phyloP scores from a whole-genome alignment of 2,113 vertebrate species.

The Acanthisitta chloris region DNA sequence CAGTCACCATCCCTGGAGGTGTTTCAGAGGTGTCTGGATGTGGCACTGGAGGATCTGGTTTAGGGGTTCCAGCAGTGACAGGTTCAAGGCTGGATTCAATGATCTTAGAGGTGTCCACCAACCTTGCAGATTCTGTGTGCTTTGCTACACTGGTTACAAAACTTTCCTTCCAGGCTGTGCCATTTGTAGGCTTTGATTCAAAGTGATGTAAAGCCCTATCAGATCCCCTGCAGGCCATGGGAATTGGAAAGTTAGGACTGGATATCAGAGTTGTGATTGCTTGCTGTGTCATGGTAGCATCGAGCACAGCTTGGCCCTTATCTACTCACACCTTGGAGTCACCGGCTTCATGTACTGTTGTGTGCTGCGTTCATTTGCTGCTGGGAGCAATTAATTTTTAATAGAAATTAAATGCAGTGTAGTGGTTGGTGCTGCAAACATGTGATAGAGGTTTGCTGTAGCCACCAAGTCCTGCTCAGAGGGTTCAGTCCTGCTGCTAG shows the following conservation, averaged over 20 bases:
- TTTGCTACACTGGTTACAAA: neutral
- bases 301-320: neutral
- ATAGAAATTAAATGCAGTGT: neutral
- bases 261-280: neutral
- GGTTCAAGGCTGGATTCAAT: too few species aligned
- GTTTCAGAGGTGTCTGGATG: too few species aligned
- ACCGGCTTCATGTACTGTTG: neutral
- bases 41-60: too few species aligned
- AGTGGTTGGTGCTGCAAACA: neutral
- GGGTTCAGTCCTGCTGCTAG: neutral
- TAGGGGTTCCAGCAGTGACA: too few species aligned
- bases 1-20: too few species aligned
- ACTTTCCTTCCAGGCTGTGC: neutral
- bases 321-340: neutral
- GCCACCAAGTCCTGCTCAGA: neutral
- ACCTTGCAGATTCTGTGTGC: neutral
- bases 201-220: neutral
- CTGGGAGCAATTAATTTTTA: neutral
- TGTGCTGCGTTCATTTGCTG: neutral
- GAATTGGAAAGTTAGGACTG: neutral
- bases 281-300: neutral
- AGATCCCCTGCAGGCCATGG: neutral
- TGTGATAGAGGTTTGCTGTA: neutral
- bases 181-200: neutral
- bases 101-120: too few species aligned